Evolutionary conservation across 2,797 vertebrate species (phyloP).

Genomic region (Buphagus erythrorhynchus): DNA sequence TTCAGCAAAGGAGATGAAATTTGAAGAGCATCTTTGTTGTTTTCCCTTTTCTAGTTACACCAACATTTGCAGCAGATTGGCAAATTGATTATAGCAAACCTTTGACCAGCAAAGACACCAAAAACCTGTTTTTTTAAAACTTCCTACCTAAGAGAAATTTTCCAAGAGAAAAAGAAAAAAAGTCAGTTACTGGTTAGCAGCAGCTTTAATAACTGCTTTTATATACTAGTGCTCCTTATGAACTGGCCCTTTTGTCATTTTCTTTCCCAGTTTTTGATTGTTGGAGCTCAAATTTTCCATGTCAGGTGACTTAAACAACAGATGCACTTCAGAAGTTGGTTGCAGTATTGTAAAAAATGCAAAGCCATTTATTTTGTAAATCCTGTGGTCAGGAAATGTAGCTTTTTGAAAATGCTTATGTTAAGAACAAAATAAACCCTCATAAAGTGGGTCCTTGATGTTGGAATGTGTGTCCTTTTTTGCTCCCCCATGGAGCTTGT

Average conservation of each 20-base stretch:
- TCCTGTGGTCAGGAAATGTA: background rate
- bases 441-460: background rate
- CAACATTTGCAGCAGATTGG: background rate
- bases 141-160: background rate
- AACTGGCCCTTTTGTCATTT: background rate
- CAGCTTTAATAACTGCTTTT: background rate
- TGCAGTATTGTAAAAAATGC: background rate
- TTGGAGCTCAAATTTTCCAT: background rate
- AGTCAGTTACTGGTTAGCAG: background rate
- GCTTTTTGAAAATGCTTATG: background rate
- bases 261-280: background rate
- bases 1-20: conserved; percentile 18
- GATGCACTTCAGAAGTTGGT: background rate
- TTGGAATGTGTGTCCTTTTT: background rate
- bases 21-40: background rate
- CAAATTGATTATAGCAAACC: background rate
- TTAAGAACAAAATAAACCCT: background rate
- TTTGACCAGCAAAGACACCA: background rate
- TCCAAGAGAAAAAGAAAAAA: background rate
- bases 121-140: background rate
- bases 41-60: conserved; percentile 2
- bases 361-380: background rate
- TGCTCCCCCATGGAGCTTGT: accelerated
- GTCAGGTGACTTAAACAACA: background rate
- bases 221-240: background rate